These are phyloP conservation scores for Acanthurus tractus DNA, from an alignment of 2,797 vertebrate species.

Conservation along the genomic window DNA sequence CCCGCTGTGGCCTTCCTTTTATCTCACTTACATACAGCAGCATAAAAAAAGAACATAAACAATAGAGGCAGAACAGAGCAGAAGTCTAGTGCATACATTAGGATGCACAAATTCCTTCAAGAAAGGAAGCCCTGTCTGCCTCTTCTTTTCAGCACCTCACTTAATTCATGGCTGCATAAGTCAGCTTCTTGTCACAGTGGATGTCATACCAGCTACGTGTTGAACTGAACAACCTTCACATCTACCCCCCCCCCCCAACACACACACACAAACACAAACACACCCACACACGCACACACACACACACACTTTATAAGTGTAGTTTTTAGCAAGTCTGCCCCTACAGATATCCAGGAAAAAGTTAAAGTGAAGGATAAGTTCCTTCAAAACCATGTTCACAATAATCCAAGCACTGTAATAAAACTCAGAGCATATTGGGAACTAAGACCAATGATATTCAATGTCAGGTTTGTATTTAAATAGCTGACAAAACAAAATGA, in stretches of 20 bases:
- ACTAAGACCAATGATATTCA: background rate
- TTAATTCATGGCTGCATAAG: conserved; percentile 3
- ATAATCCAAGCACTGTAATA: background rate
- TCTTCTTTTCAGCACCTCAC: background rate
- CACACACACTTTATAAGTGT: background rate
- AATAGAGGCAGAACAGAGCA: conserved; percentile 2
- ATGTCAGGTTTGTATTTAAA: too few relatives aligned
- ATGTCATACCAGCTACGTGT: background rate
- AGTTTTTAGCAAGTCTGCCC: background rate
- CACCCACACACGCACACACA: too few relatives aligned
- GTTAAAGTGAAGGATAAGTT: background rate
- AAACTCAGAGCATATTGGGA: background rate
- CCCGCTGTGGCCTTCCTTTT: conserved; percentile 21
- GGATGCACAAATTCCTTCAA: conserved; percentile 3
- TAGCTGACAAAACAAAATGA: too few relatives aligned
- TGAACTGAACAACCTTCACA: conserved; percentile 19
- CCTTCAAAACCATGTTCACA: background rate
- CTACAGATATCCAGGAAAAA: conserved; percentile 11
- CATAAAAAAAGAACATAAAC: conserved; percentile 22
- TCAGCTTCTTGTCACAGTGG: conserved; percentile 22
- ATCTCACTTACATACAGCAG: conserved; percentile 22
- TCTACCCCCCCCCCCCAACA: background rate
- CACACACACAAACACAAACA: too few relatives aligned
- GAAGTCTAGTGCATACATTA: conserved; percentile 30
- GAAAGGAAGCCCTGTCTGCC: conserved; percentile 4